Evolutionary conservation across 2,888 invertebrate genomes (phyloP).

Genomic region (Pinctada fucata): DNA sequence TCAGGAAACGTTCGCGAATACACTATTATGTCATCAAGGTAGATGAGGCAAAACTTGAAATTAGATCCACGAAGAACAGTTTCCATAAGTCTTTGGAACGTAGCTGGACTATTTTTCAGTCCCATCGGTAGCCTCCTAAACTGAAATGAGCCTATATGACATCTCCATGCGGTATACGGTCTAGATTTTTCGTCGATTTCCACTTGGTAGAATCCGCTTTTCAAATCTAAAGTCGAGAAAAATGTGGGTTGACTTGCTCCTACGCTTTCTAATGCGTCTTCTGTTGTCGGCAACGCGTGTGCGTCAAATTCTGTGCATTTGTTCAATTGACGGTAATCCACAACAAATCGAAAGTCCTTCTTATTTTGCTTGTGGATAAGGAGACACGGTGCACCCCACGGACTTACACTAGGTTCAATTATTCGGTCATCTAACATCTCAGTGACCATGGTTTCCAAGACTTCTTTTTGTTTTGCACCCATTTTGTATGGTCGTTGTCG

Average conservation of each 20-base stretch:
- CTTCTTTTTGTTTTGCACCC: too few relatives aligned
- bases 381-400: too few relatives aligned
- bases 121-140: slow-evolving; percentile 7
- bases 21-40: slow-evolving; percentile 14
- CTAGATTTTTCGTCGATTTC: not conserved
- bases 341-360: too few relatives aligned
- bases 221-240: not conserved
- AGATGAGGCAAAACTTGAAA: slow-evolving; percentile 10
- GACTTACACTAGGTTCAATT: too few relatives aligned
- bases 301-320: slow-evolving; percentile 9
- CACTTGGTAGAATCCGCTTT: slow-evolving; percentile 7
- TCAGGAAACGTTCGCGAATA: slow-evolving; percentile 5
- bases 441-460: too few relatives aligned
- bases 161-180: slow-evolving; percentile 15
- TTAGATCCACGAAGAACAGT: slow-evolving; percentile 9
- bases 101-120: slow-evolving; percentile 1
- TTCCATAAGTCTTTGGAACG: slow-evolving; percentile 21
- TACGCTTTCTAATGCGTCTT: slow-evolving; percentile 13
- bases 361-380: too few relatives aligned
- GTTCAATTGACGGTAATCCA: too few relatives aligned
- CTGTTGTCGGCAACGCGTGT: slow-evolving; percentile 8
- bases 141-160: slow-evolving; percentile 18
- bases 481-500: too few relatives aligned
- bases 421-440: too few relatives aligned
- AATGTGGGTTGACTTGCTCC: not conserved